Percentiles rank a stretch among this genome's conserved stretches.
phyloP scores from a whole-genome alignment of 2,113 vertebrate genomes.

The Microtus oregoni region DNA sequence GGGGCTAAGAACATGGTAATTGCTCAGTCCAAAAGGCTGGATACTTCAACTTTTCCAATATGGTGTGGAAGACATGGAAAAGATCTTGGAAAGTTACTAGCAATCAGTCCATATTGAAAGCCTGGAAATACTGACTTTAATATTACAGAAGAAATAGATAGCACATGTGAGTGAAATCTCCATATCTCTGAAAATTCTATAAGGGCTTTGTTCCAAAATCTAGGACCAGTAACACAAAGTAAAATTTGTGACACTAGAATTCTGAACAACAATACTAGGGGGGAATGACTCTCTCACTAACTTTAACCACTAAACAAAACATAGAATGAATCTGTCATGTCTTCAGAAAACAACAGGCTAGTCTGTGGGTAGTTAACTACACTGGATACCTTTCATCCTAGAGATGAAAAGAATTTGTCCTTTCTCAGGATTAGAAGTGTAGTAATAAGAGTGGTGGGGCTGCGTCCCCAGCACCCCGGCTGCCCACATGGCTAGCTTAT shows the following conservation, averaged over 20 bases:
- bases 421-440: not conserved
- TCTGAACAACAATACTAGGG: not conserved
- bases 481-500: too few species aligned
- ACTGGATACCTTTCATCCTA: not conserved
- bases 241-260: not conserved
- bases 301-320: not conserved
- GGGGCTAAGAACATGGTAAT: not conserved
- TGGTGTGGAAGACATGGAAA: not conserved
- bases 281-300: too few species aligned
- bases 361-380: not conserved
- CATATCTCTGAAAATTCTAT: not conserved
- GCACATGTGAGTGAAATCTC: not conserved
- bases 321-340: not conserved
- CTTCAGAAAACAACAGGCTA: not conserved
- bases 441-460: too few species aligned
- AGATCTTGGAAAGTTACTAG: not conserved
- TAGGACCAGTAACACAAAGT: not conserved
- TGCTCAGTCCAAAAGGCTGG: not conserved
- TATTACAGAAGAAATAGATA: not conserved
- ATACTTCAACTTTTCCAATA: not conserved
- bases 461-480: too few species aligned
- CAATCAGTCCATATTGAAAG: not conserved
- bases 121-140: not conserved
- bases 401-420: not conserved
- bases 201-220: not conserved